Evolutionary conservation across 2,113 vertebrate genomes (phyloP), one percentile per base, ranked within the genome.

Genomic region (Circaetus cinerascens): DNA sequence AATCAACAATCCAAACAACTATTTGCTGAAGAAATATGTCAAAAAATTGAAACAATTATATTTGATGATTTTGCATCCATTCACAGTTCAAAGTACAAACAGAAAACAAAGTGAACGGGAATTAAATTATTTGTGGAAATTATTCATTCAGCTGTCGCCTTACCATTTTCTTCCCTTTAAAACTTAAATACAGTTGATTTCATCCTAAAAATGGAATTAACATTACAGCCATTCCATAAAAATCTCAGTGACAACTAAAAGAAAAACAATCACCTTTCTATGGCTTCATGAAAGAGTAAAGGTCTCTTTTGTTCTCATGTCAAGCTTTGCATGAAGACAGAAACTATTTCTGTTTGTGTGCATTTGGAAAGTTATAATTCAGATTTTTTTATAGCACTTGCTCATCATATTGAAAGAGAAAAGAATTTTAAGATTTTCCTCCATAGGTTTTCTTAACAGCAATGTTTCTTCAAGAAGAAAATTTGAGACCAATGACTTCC

Each of bases 301-400:
- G n/a, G 50, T 63, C 40, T 95, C 71, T 92, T 88, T 88, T 96
- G 89, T 94, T 96, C 82, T 95, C 78, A 64, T 60, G 76, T 82
- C 91, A 94, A 87, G 55, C 22, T 67, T 94, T 86, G 27, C 75
- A 85, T 16, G 34, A 62, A 11, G 14, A 48, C 41, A 90, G 74
- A 91, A 97, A 82, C 9, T 30, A 81, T 81, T 93, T 87, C 60
- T 91, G 66, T 59, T 72, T 95, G 77, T 43, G 48, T 80, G 72
- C 76, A 84, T 48, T 13, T 93, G 41, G 40, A 74, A 96, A 94
- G 57, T 26, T 56, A 50, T 23, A 63, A 90, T 87, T 93, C 72
- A 78, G 22, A 56, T 34, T 48, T 83, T 82, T 83, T 79, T 29
- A 85, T 36, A 80, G 46, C 64, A 67, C 15, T 56, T 85, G 10